phyloP scores from a whole-genome alignment of 2,797 vertebrate species.

The Sebastes trivittatus region DNA sequence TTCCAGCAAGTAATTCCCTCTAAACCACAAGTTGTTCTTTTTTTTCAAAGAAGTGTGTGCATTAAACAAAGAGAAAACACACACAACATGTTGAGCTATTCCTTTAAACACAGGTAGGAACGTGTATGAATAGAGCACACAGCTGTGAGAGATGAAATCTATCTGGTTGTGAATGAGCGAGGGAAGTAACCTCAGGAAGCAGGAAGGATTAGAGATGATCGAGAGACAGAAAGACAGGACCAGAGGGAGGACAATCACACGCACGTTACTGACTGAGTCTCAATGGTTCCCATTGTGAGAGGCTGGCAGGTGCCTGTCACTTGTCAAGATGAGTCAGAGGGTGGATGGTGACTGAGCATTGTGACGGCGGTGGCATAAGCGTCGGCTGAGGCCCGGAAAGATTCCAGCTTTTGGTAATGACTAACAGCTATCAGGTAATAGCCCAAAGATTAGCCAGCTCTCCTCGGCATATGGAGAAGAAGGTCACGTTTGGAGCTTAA shows the following conservation, averaged over 20 bases:
- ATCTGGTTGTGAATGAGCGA: neutral
- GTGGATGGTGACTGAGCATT: constrained; percentile 37
- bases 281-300: constrained; percentile 59
- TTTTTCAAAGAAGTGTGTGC: neutral
- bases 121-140: neutral
- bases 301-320: constrained; percentile 71
- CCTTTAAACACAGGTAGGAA: constrained; percentile 10
- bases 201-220: constrained; percentile 23
- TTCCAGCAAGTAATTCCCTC: neutral
- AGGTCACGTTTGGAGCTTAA: constrained; percentile 63
- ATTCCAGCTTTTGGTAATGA: constrained; percentile 51
- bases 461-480: constrained; percentile 54
- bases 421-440: constrained; percentile 60
- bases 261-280: constrained; percentile 43
- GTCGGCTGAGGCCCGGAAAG: constrained; percentile 24
- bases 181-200: constrained; percentile 4
- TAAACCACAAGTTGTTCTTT: neutral
- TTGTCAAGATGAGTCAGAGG: constrained; percentile 63
- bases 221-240: constrained; percentile 38
- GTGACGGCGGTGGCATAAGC: constrained; percentile 24
- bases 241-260: constrained; percentile 42
- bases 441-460: constrained; percentile 53
- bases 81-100: neutral
- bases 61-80: neutral
- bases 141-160: constrained; percentile 9